Conservation (phyloP, 2,888 invertebrate genomes). For the Hartigia nigra region DNA sequence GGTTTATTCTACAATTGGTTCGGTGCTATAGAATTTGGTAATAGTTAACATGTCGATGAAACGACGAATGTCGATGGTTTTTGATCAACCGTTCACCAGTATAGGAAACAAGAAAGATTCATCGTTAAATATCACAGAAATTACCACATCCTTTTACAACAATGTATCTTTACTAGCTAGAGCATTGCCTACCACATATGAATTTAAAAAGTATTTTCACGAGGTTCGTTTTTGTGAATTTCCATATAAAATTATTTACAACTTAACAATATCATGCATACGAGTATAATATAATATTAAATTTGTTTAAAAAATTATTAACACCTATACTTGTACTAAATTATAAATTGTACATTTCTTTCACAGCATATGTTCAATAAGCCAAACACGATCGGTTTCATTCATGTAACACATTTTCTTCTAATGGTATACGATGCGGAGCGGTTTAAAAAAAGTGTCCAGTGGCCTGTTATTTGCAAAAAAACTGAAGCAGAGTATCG, state of each 20-base stretch:
- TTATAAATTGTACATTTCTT: no score
- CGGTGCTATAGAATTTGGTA: no score
- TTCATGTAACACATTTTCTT: slow-evolving; percentile 54
- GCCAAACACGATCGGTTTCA: slow-evolving; percentile 58
- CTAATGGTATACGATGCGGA: slow-evolving; percentile 52
- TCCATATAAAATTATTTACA: no score
- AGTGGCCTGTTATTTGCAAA: slow-evolving; percentile 59
- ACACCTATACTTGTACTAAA: no score
- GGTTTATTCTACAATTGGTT: no score
- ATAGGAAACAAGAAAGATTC: no score
- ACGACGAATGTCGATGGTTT: no score
- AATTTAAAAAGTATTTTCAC: slow-evolving; percentile 52
- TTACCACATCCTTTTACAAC: slow-evolving; percentile 47
- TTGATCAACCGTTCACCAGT: no score
- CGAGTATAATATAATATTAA: no score
- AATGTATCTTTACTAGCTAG: slow-evolving; percentile 54
- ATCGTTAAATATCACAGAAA: background rate
- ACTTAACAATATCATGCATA: no score
- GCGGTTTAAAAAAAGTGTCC: slow-evolving; percentile 46
- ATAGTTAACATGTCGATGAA: no score
- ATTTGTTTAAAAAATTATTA: no score
- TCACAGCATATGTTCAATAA: slow-evolving; percentile 60
- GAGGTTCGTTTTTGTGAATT: slow-evolving; percentile 31
- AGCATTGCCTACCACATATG: slow-evolving; percentile 47
- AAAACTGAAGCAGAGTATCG: slow-evolving; percentile 56